These are phyloP conservation scores for Aepyceros melampus DNA, from an alignment of 2,113 vertebrate species.

Conservation along the genomic window DNA sequence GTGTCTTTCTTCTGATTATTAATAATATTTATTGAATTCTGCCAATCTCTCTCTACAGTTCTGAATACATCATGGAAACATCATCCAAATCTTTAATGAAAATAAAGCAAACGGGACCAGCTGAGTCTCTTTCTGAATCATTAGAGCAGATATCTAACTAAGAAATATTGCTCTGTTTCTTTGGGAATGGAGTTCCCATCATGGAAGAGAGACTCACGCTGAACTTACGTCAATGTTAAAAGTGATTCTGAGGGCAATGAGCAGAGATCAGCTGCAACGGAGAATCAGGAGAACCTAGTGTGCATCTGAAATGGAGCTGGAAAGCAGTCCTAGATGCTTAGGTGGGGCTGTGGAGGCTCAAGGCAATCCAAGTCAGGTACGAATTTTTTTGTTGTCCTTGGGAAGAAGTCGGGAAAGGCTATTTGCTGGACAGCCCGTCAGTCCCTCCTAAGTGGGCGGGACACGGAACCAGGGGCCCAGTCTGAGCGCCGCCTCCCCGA, in stretches of 20 bases:
- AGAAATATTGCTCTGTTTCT: neutral
- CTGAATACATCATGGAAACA: neutral
- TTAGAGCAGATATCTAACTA: neutral
- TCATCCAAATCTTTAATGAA: neutral
- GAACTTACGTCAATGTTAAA: neutral
- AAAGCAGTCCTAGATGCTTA: neutral
- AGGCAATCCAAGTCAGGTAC: neutral
- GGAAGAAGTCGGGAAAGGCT: neutral
- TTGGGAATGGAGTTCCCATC: neutral
- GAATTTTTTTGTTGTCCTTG: rapidly evolving
- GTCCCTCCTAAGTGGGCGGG: too few species aligned
- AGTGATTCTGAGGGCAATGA: neutral
- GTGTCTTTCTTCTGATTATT: neutral
- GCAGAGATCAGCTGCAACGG: rapidly evolving
- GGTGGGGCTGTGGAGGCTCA: neutral
- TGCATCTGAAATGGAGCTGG: neutral
- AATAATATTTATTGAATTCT: neutral
- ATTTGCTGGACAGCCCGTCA: too few species aligned
- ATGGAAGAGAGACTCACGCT: neutral
- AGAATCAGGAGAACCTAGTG: neutral
- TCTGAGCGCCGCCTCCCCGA: rapidly evolving
- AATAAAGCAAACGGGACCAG: neutral
- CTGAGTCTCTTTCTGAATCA: neutral
- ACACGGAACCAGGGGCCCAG: rapidly evolving
- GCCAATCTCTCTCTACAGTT: neutral